Evolutionary conservation across 2,888 invertebrate species (phyloP), one percentile per base, ranked within the genome.

Genomic region (Helobdella robusta): DNA sequence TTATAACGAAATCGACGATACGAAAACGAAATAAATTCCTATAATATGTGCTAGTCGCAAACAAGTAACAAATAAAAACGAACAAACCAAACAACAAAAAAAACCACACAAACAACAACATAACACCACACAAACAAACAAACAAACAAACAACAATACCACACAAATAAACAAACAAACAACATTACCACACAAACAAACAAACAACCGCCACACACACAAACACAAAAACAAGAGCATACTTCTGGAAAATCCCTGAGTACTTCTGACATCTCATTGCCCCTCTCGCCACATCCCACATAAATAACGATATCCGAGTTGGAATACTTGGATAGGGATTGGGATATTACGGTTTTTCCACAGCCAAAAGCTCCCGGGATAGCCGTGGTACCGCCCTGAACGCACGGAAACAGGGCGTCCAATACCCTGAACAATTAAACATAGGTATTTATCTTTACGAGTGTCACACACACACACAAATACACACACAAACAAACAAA

Each of bases 361-460:
- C 98, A 99, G 81, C 98, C 98, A 83, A 99, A 98, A 77, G 98
- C 98, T 67, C 98, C 97, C 75, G 95, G 95, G 82, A 97, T 95
- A 76, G 95, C 95, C 1, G 97, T 97, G 50, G 97, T 97, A 70
- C 97, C 97, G 70, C 97, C 97, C 82, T 94, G 94, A 28, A 97
- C 95, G 79, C 93, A 94, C 85, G 98, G 98, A 85, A 99, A 98
- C 59, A 99, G 85, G 0, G 97, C 90, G 83, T 99, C 98, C 69
- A 99, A 84, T 61, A 98, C 97, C 70, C 98, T 85, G 82, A 8
- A 60, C n/a, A 15, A 40, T 40, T 40, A 40, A 40, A n/a, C 44
- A 40, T 15, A 40, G n/a, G n/a, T 15, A 11, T 40, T n/a, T 15
- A 40, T n/a, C 11, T 11, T 40, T n/a, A 40, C 11, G 11, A 11